Evolutionary conservation across 2,888 invertebrate species (phyloP), one percentile per base, ranked within the genome.

Genomic region (Poecilobothrus nobilitatus): DNA sequence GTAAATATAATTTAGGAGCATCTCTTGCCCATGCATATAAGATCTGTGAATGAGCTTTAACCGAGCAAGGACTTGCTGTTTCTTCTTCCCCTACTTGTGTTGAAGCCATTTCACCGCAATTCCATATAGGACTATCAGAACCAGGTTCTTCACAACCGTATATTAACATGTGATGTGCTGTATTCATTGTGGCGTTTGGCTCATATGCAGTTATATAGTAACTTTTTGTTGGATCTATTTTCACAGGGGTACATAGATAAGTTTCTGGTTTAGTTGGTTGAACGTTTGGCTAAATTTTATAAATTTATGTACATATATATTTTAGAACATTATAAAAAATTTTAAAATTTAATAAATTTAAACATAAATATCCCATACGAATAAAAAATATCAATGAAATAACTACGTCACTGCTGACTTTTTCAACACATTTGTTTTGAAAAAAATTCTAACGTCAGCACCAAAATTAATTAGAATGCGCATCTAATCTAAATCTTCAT

Each of bases 1-100:
- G 97, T 67, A 97, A 82, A 65, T 86, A 82, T 6, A 97, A 83
- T 68, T 87, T 86, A 0, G 94, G 94, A 0, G 97, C 96, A 79
- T 96, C 94, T 74, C 92, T 85, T 2, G 95, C 97, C 96, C 96
- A 97, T 0, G 96, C 96, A 80, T 96, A 97, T 12, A 97, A 86
- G 68, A 96, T 90, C 73, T 82, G 82, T 0, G 81, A 82, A 73
- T 91, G 89, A 2, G 90, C 88, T 7, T 88, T 90, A 53, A 86
- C 84, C 0, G 84, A 84, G 78, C 97, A 97, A 0, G 95, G 92
- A 74, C 88, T 89, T 0, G 89, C 89, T 0, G 84, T 84, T 71
- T 84, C 79, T 27, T 27, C 27, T 6, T 82, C 78, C 0, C 80
- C 73, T 63, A 84, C 83, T 68, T 86, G 83, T 44, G 82, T 82